Conservation (phyloP, 2,113 vertebrate species). For the Pollimyrus isidori region DNA sequence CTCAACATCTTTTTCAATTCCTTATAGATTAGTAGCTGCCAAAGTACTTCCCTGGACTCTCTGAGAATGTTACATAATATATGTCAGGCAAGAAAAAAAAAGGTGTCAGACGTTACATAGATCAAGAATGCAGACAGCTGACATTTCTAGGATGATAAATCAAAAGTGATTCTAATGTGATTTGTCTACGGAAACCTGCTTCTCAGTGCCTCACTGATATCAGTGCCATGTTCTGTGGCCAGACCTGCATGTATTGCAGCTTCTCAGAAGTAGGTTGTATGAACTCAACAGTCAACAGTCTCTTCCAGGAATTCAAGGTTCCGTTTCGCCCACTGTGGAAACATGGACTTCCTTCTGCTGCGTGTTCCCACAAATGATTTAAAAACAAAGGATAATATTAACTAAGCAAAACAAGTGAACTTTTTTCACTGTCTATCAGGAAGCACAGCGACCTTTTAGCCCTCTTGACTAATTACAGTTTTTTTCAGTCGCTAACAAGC, state of each 20-base stretch:
- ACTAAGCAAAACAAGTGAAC: conserved; percentile 27
- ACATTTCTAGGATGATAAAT: not conserved
- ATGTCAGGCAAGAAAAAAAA: not conserved
- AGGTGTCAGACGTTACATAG: not conserved
- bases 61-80: not conserved
- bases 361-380: conserved; percentile 17
- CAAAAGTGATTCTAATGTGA: not conserved
- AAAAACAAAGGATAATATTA: conserved; percentile 6
- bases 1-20: not conserved
- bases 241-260: not conserved
- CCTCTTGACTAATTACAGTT: not conserved
- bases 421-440: conserved; percentile 15
- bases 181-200: not conserved
- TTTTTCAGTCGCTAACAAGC: too few species aligned
- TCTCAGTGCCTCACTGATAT: not conserved
- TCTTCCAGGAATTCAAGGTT: conserved; percentile 20
- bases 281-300: conserved; percentile 2
- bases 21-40: not conserved
- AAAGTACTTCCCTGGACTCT: not conserved
- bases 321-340: conserved; percentile 10
- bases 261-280: not conserved
- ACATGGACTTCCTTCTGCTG: conserved; percentile 17
- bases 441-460: not conserved
- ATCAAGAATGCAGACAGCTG: not conserved
- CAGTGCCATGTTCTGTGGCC: not conserved